These are phyloP conservation scores for Temnothorax ravouxi DNA, from an alignment of 2,888 invertebrate genomes.

Conservation along the genomic window DNA sequence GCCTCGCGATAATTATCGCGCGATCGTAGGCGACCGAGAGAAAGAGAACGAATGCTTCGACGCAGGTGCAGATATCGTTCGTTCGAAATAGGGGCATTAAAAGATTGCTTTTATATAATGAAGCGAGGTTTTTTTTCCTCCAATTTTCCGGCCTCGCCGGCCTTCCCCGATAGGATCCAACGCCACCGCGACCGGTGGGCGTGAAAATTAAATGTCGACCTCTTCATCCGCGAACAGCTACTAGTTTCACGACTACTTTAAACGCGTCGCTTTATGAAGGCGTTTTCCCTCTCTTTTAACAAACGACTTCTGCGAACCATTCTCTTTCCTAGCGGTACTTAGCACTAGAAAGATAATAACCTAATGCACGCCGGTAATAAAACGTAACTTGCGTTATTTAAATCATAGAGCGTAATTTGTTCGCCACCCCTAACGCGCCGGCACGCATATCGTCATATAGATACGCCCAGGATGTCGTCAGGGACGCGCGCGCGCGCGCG, in stretches of 20 bases:
- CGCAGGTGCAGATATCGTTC: slow-evolving; percentile 60
- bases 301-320: slow-evolving; percentile 37
- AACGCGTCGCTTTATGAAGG: slow-evolving; percentile 39
- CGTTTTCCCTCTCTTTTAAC: slow-evolving; percentile 26
- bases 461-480: slow-evolving; percentile 53
- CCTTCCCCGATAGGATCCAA: slow-evolving; percentile 6
- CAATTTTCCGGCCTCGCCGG: slow-evolving; percentile 1
- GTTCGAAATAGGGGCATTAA: slow-evolving; percentile 59
- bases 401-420: slow-evolving; percentile 62
- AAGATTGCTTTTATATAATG: slow-evolving; percentile 64
- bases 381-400: slow-evolving; percentile 62
- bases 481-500: neutral
- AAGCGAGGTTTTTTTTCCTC: slow-evolving; percentile 10
- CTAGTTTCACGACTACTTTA: slow-evolving; percentile 46
- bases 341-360: slow-evolving; percentile 65
- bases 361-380: slow-evolving; percentile 65
- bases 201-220: slow-evolving; percentile 56
- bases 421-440: slow-evolving; percentile 3
- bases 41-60: slow-evolving; percentile 5
- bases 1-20: slow-evolving; percentile 66
- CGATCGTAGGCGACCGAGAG: slow-evolving; percentile 6
- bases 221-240: slow-evolving; percentile 31
- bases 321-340: slow-evolving; percentile 14
- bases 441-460: slow-evolving; percentile 63
- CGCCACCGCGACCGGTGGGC: neutral